A percentile compares a stretch with the other conserved stretches of the same genome.
These are phyloP conservation scores for Spinus pinus DNA, from an alignment of 2,797 vertebrate genomes.

Conservation along the genomic window DNA sequence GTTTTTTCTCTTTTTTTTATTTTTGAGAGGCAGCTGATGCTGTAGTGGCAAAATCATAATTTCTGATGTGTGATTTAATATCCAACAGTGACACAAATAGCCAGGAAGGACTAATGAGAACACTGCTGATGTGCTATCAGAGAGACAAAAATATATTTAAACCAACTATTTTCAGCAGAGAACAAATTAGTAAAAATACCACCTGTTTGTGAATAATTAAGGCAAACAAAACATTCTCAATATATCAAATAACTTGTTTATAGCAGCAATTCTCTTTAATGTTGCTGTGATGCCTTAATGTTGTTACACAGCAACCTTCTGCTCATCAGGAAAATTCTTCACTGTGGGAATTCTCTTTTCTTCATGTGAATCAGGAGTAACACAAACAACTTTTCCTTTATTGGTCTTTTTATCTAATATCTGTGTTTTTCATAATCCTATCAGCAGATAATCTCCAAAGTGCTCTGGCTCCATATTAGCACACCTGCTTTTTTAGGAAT, in stretches of 20 bases:
- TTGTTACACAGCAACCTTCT: not conserved
- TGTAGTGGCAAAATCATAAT: not conserved
- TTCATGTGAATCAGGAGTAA: not conserved
- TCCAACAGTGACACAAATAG: not conserved
- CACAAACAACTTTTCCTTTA: not conserved
- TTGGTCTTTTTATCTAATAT: not conserved
- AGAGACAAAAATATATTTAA: not conserved
- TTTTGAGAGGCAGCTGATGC: not conserved
- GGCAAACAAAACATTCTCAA: not conserved
- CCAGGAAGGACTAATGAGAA: not conserved
- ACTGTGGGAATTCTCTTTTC: not conserved
- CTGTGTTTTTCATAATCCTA: not conserved
- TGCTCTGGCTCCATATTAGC: not conserved
- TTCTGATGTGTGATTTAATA: not conserved
- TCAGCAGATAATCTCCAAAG: not conserved
- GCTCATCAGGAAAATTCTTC: not conserved
- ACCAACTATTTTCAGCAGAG: not conserved
- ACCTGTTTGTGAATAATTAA: conserved; percentile 35
- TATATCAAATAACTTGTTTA: conserved; percentile 1
- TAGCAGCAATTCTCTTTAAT: not conserved
- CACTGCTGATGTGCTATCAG: not conserved
- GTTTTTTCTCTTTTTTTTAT: not conserved
- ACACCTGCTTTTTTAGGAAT: not conserved
- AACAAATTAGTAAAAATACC: not conserved
- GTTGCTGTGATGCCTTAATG: not conserved